Evolutionary conservation across 2,888 invertebrate species (phyloP), one percentile per base, ranked within the genome.

Genomic region (Eurois occulta): DNA sequence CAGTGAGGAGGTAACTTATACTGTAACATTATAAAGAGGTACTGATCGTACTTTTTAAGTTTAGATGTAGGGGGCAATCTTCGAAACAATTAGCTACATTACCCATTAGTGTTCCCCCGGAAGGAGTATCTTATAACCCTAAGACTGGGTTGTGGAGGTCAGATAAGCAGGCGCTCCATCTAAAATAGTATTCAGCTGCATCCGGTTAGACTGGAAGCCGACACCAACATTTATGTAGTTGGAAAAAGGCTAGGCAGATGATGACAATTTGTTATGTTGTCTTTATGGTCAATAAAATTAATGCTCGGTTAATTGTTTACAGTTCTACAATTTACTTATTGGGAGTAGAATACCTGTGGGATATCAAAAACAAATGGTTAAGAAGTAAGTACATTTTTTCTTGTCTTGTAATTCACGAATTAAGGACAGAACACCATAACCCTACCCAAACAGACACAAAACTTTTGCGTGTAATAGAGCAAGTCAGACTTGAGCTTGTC

Each of bases 251-350:
- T n/a, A n/a, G n/a, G n/a, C n/a, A n/a, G n/a, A n/a, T n/a, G n/a
- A n/a, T n/a, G n/a, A n/a, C n/a, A n/a, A n/a, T n/a, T n/a, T n/a
- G n/a, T n/a, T n/a, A n/a, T 46, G 18, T 5, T 16, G 24, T 24
- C 8, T 13, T 38, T 18, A 60, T 75, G 41, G 28, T 38, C n/a
- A 21, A 48, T 48, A 24, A 52, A 24, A 52, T n/a, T 82, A 64
- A 72, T 64, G 41, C 11, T 60, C 18, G 2, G 32, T 64, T 80
- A 72, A 77, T 81, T 88, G 83, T 79, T 95, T 97, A 88, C 96
- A 98, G 98, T 98, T 98, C 92, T 98, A 98, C 92, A 97, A 97
- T 88, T 95, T 98, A 91, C 94, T 98, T 60, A 97, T 98, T 90
- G 98, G 98, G 21, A 97, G 97, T 67, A 97, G 98, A 90, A 95